Base-by-base conservation (phyloP, 2,797 vertebrate genomes). In the Glossophaga mutica region DNA sequence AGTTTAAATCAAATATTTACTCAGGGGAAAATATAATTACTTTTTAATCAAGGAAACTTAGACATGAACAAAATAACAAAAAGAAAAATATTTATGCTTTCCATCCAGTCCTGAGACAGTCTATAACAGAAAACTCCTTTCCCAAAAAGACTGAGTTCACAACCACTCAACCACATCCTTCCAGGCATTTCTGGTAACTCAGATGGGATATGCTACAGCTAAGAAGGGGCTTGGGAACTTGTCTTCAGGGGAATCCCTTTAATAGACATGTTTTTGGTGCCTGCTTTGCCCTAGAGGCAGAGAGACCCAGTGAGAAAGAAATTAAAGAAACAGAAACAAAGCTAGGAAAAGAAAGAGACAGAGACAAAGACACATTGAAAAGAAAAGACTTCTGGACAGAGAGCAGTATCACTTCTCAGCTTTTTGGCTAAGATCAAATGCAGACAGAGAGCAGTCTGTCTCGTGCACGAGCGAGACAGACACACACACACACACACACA, bases 11-110 rank as follows among this genome's bases (percentile, higher is more conserved):
- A 70, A 94, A 91, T 94, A 84, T 86, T 95, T 91, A 94, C 82
- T 78, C 52, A 15, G n/a, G 62, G 79, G 55, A 57, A 84, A 86
- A 83, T 48, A 79, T 52, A 90, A 95, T 96, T 82, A 88, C 59
- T 86, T 91, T 95, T 92, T 88, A 94, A 95, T 94, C 96, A 94
- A 96, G 95, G 85, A 87, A 94, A 18, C 82, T 92, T 62, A 94
- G 62, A 83, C 22, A 67, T 39, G 70, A 97, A 90, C 59, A 92
- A 94, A 94, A 96, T 82, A 83, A 85, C 85, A 97, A 74, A 15
- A 77, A 95, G 74, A 82, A 65, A 93, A 77, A 68, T 29, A 89
- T 37, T 52, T 67, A 65, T 74, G 62, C 37, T 94, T 96, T 82
- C 96, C 50, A 22, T 76, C 92, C 11, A 32, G 78, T 62, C 73